phyloP scores from a whole-genome alignment of 2,797 vertebrate genomes.

The Acomys russatus region DNA sequence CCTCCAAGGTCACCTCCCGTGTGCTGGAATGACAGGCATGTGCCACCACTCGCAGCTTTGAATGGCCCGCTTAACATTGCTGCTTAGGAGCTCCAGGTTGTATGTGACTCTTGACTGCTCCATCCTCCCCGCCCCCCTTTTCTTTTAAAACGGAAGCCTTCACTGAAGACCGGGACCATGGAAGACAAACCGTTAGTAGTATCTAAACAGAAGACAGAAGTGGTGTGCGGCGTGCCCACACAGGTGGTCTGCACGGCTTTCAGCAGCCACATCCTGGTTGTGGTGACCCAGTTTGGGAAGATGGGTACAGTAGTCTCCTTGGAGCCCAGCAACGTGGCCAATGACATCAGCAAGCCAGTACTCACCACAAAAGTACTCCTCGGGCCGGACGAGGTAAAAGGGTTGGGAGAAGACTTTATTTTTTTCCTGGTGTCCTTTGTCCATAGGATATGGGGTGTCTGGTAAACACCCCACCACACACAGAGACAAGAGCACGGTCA shows the following conservation, averaged over 20 bases:
- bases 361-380: constrained; percentile 96
- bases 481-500: accelerated
- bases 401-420: background rate
- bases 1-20: background rate
- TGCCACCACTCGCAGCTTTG: background rate
- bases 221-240: constrained; percentile 93
- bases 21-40: background rate
- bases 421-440: background rate
- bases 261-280: constrained; percentile 95
- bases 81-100: background rate
- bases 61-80: background rate
- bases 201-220: constrained; percentile 92
- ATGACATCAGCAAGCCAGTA: constrained; percentile 91
- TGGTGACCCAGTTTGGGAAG: constrained; percentile 97
- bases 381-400: constrained; percentile 97
- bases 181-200: constrained; percentile 89
- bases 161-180: constrained; percentile 84
- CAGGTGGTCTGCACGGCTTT: constrained; percentile 97
- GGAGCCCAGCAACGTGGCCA: constrained; percentile 91
- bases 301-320: constrained; percentile 95
- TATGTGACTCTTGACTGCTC: background rate
- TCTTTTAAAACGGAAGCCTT: constrained; percentile 12
- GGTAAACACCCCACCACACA: background rate
- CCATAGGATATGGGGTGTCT: background rate
- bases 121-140: background rate